phyloP scores from a whole-genome alignment of 2,113 vertebrate species.

The Danionella cerebrum region DNA sequence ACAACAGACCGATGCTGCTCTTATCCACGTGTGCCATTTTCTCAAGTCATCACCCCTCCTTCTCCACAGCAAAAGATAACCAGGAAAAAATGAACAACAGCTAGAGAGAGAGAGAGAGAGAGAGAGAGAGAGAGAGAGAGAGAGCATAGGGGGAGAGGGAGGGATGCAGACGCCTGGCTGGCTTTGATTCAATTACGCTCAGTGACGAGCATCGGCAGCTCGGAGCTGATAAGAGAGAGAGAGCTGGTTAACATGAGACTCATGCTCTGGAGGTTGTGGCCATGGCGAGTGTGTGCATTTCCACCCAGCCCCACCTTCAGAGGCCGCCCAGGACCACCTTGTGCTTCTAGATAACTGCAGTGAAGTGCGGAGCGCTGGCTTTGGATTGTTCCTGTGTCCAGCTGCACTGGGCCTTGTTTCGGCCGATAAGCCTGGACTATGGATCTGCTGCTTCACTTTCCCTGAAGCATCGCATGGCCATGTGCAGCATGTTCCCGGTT shows the following conservation, averaged over 20 bases:
- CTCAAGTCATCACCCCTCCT: constrained; percentile 23
- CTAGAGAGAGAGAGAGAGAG: too few species aligned
- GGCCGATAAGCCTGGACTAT: constrained; percentile 25
- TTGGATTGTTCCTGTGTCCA: neutral
- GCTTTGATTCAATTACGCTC: constrained; percentile 40
- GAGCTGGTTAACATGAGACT: constrained; percentile 31
- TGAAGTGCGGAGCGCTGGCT: neutral
- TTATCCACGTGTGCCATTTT: constrained; percentile 29
- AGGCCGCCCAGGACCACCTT: neutral
- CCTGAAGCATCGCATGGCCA: too few species aligned
- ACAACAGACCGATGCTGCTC: constrained; percentile 29
- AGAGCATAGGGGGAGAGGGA: neutral
- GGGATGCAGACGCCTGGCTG: neutral
- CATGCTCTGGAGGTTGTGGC: constrained; percentile 22
- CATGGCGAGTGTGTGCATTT: constrained; percentile 1
- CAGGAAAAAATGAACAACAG: constrained; percentile 1
- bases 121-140: too few species aligned
- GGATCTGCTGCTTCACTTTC: neutral
- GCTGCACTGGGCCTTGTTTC: constrained; percentile 9
- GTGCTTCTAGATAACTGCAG: constrained; percentile 23
- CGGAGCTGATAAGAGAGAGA: constrained; percentile 38
- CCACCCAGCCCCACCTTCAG: neutral
- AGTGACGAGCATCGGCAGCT: constrained; percentile 34
- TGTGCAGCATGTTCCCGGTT: too few species aligned
- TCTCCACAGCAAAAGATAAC: constrained; percentile 16